Evolutionary conservation across 2,113 vertebrate genomes (phyloP), one percentile per base, ranked within the genome.

Genomic region (Choloepus hoffmanni): DNA sequence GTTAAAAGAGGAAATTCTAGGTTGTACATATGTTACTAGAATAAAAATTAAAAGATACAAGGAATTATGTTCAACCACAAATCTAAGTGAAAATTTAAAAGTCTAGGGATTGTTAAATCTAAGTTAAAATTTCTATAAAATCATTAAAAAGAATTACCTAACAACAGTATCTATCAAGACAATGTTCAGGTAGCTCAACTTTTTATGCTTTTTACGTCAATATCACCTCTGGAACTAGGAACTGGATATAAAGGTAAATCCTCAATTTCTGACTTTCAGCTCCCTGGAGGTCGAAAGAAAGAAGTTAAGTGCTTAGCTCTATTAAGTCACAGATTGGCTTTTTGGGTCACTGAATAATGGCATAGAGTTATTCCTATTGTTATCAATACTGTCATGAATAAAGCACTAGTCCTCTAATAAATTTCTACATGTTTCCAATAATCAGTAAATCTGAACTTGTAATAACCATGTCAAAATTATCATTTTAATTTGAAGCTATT

Each of bases 61-160:
- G n/a, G 55, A 53, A 86, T 73, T 83, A 68, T 13, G 21, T n/a
- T 85, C 53, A 67, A 70, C 68, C 45, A 87, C 23, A 86, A 63
- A 84, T 72, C 63, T 85, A 92, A 96, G 36, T 55, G 36, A 96
- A 82, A 95, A 81, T 65, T 14, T 36, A 36, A 36, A 36, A 95
- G 45, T 63, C 21, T 48, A 92, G 7, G 58, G 5, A 24, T 70
- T 84, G 36, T 36, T 36, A 36, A 36, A 36, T 36, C 36, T 36
- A 93, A 77, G 60, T 13, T 85, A 70, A 73, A 83, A 79, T 95
- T 68, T 76, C 55, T 19, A 74, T 53, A 70, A 79, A 88, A 53
- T 40, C 30, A 90, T 81, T 92, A n/a, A 78, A 95, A 90, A 67
- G 26, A 53, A 92, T n/a, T 48, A 19, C 21, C 67, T 67, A 48